Base-by-base conservation (phyloP, 2,888 invertebrate genomes). In the Mythimna albipuncta region DNA sequence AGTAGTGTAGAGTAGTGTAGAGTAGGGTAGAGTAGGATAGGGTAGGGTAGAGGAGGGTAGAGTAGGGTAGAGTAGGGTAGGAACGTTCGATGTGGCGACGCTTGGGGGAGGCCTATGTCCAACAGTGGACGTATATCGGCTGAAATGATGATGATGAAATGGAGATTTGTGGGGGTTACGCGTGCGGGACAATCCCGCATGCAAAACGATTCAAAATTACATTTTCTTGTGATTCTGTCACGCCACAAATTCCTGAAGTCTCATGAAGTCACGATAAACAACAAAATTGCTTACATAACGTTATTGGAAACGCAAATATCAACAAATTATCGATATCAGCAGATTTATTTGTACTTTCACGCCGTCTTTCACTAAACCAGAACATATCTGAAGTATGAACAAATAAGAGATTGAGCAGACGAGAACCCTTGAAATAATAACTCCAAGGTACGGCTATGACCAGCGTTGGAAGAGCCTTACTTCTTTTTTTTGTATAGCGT, bases 361-460 rank as follows among this genome's bases (percentile, higher is more conserved):
- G 7, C 54, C 63, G 26, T 47, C 26, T 64, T 64, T 50, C n/a
- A 58, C 65, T 69, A 68, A 74, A 69, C 62, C 68, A 73, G 64
- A 77, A 59, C 64, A 54, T 63, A 70, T 70, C 68, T 79, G 73
- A 82, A 85, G 82, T 82, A 77, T 72, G 78, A 77, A 84, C 85
- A 89, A 89, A 89, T 87, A 86, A 84, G 84, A 88, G 89, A 86
- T 89, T 90, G 88, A 85, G 81, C 86, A 87, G 83, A 87, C 84
- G 85, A 91, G 89, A 84, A 77, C 86, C 85, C 91, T 91, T 85
- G 83, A 89, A 89, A 87, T 91, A 90, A 91, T 91, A 91, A 90
- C 90, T 75, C 41, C 13, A 80, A 85, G 76, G 75, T 81, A 86
- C 2, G 84, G 84, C 82, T 57, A 50, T 26, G 16, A 26, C 86